A percentile compares a stretch with the other conserved stretches of the same genome.
These are phyloP conservation scores for Amazona ochrocephala DNA, from an alignment of 2,797 vertebrate species.

Conservation along the genomic window DNA sequence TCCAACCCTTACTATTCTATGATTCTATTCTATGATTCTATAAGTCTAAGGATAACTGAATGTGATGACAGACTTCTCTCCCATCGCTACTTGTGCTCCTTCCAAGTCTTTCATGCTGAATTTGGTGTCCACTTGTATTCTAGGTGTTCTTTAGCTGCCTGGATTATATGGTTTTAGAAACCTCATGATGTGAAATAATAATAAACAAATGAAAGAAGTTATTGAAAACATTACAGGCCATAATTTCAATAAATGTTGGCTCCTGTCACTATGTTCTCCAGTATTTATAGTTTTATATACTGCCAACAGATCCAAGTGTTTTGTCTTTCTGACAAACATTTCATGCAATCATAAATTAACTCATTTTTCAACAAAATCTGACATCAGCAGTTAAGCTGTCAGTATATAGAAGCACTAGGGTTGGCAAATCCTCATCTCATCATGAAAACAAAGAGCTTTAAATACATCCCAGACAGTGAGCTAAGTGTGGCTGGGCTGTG, in stretches of 20 bases:
- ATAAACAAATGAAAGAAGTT: conserved; percentile 43
- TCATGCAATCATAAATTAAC: conserved; percentile 65
- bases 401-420: conserved; percentile 6
- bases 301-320: conserved; percentile 57
- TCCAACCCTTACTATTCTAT: too few relatives aligned
- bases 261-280: conserved; percentile 49
- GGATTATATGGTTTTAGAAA: not conserved
- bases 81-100: not conserved
- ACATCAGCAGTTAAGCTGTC: conserved; percentile 69
- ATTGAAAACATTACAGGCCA: conserved; percentile 56
- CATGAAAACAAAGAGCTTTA: conserved; percentile 51
- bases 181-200: not conserved
- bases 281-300: conserved; percentile 67
- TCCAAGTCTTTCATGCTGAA: not conserved
- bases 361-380: conserved; percentile 66
- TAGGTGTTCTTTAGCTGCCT: not conserved
- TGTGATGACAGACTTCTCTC: not conserved
- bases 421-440: conserved; percentile 42
- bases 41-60: not conserved
- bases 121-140: not conserved
- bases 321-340: conserved; percentile 69
- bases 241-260: conserved; percentile 67
- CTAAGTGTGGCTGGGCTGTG: not conserved
- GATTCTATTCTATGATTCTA: too few relatives aligned
- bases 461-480: conserved; percentile 41